Evolutionary conservation across 2,888 invertebrate genomes (phyloP), one percentile per base, ranked within the genome.

Genomic region (Notodonta dromedarius): DNA sequence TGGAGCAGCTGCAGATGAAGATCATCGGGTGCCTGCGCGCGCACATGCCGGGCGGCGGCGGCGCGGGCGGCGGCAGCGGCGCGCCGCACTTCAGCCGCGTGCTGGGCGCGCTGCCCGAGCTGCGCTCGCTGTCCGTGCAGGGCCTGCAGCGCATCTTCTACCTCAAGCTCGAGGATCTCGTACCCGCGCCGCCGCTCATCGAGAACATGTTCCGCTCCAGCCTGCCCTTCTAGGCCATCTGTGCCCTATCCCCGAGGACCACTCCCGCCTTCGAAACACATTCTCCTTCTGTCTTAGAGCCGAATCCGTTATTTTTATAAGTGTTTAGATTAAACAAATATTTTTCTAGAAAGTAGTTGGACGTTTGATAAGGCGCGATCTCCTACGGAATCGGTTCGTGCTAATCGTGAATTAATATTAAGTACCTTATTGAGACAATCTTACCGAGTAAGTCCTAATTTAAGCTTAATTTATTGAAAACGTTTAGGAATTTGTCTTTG

Each of bases 171-270:
- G 98, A 98, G 90, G 98, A 98, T 88, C 94, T 98, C 79, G 98
- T 98, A 67, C 98, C 98, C 35, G 97, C 98, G 63, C 98, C 98
- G 58, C 97, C 98, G 12, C 95, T 98, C 77, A 98, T 99, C 84
- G 98, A 98, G 91, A 98, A 97, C 88, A 97, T 98, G 97, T 99
- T 98, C 90, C 97, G 98, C 80, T 97, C 98, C 85, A 98, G 97
- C 93, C 95, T 99, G 86, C 99, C 99, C 76, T 98, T 98, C 91
- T 98, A 96, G 94, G 80, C 73, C 58, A 66, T 70, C 69, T 62
- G 55, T 62, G 65, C 71, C 63, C 73, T 52, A 75, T 61, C 74
- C 86, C 79, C 79, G 88, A 86, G 89, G 90, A 89, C 90, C 89
- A 89, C 83, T 84, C 88, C 90, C 89, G 92, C 91, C 91, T 91